Evolutionary conservation across 2,797 vertebrate genomes (phyloP).

Genomic region (Chaetodon trifasciatus): DNA sequence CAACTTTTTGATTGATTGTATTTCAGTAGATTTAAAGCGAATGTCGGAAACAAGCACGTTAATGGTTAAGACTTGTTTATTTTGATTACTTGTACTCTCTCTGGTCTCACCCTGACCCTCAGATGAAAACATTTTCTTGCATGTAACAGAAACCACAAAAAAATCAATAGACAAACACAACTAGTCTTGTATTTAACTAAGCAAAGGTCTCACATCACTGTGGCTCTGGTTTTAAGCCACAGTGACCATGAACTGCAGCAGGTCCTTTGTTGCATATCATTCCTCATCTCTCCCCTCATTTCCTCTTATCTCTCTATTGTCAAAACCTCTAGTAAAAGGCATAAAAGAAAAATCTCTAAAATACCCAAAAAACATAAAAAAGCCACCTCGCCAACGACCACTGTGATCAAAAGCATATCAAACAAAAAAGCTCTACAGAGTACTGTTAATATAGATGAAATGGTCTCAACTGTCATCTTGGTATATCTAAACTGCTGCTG

Average conservation of each 20-base stretch:
- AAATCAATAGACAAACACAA: not conserved
- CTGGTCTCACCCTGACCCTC: not conserved
- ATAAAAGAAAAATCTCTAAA: no score
- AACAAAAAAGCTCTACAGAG: not conserved
- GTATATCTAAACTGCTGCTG: not conserved
- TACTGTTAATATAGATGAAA: not conserved
- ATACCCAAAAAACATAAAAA: not conserved
- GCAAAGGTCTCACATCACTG: not conserved
- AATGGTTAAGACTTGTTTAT: not conserved
- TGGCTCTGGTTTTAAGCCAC: not conserved
- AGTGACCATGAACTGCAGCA: not conserved
- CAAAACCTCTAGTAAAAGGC: not conserved
- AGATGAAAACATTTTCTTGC: not conserved
- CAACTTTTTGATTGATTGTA: no score
- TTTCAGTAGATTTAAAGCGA: no score
- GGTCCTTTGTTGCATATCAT: not conserved
- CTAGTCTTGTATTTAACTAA: not conserved
- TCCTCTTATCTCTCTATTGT: not conserved
- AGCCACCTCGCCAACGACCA: not conserved
- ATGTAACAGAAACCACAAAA: not conserved
- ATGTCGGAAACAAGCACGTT: not conserved
- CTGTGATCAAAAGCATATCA: not conserved
- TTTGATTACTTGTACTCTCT: not conserved
- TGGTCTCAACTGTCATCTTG: not conserved
- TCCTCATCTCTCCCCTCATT: not conserved